phyloP scores from a whole-genome alignment of 2,888 invertebrate species.

The Nemoura dubitans region DNA sequence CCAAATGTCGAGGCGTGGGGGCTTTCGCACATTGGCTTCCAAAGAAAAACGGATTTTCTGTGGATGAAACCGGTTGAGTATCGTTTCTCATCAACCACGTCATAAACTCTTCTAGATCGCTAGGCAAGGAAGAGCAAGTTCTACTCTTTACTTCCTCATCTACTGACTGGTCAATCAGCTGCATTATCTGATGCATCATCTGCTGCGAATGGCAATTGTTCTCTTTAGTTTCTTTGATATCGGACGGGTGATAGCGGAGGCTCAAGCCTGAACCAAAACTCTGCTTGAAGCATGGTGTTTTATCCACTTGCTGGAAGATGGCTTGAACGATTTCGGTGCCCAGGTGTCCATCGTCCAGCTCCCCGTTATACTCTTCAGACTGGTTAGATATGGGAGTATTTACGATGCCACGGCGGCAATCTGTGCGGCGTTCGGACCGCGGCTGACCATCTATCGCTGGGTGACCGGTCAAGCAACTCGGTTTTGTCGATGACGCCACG shows the following conservation, averaged over 20 bases:
- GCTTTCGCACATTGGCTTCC: neutral
- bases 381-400: neutral
- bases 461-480: neutral
- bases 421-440: neutral
- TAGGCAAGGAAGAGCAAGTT: conserved; percentile 18
- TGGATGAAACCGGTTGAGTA: neutral
- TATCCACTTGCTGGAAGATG: conserved; percentile 13
- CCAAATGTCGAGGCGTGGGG: neutral
- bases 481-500: neutral
- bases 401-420: neutral
- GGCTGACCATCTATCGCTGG: neutral
- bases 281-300: conserved; percentile 13
- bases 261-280: neutral
- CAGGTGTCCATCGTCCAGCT: conserved; percentile 26
- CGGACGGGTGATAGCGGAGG: neutral
- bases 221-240: neutral
- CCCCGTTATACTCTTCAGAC: conserved; percentile 8
- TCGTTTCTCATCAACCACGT: conserved; percentile 22
- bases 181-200: conserved; percentile 25
- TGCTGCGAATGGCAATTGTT: neutral
- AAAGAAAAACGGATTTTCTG: conserved; percentile 10
- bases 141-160: conserved; percentile 20
- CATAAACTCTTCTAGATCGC: conserved; percentile 10
- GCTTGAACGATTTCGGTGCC: conserved; percentile 16
- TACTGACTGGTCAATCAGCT: conserved; percentile 3